Evolutionary conservation across 2,797 vertebrate species (phyloP), one percentile per base, ranked within the genome.

Genomic region (Catamblyrhynchus diadema): DNA sequence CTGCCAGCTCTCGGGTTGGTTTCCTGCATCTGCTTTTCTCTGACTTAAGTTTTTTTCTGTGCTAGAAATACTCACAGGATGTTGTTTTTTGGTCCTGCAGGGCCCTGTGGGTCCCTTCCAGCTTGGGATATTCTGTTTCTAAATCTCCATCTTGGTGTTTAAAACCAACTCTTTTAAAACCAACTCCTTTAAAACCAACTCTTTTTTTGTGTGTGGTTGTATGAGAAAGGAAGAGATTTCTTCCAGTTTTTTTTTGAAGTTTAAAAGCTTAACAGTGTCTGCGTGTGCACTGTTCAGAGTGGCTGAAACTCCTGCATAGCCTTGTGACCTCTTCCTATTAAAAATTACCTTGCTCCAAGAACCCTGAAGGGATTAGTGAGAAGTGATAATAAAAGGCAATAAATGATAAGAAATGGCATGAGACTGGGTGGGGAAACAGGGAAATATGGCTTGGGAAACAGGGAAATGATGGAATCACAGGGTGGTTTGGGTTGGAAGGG

Each of bases 11-110:
- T 57, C 3, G 2, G 1, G 5, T 30, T 83, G 47, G 35, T 67
- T 95, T 95, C 91, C 81, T 93, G 81, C 17, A 1, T 66, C 2
- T 65, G 79, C 64, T 67, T 44, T 61, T 37, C 50, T 45, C 47
- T 75, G 74, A 37, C 80, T 78, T 78, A 53, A 62, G 21, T 53
- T 72, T 47, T 47, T 53, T 57, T 27, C 50, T 53, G 24, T 23
- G 33, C 61, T 77, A 25, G 62, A 87, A 88, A 37, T 53, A 42
- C 24, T 79, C 35, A 18, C n/a, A 33, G 62, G 86, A 71, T 56
- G 80, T 77, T 75, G 66, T 1, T 32, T 80, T 66, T 19, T 1
- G 1, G 3, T 70, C 19, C 45, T 62, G 32, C 21, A 10, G 48
- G 48, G 50, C 78, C 56, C n/a, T 22, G 5, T 56, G 62, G 20